phyloP scores from a whole-genome alignment of 2,888 invertebrate genomes.

The Sepioteuthis lessoniana region DNA sequence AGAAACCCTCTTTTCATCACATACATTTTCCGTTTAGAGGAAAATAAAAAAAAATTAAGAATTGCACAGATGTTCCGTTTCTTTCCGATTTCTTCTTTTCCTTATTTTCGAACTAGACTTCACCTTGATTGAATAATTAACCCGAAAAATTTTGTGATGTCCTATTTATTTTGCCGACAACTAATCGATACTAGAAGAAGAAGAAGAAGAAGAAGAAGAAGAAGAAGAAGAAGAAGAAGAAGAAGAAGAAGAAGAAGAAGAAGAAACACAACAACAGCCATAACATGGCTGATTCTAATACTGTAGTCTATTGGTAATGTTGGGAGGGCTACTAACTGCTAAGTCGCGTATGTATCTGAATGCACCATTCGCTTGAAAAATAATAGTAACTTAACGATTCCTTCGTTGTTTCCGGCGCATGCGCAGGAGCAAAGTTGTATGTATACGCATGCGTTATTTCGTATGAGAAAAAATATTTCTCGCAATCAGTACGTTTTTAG shows the following conservation, averaged over 20 bases:
- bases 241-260: background rate
- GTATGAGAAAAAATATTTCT: background rate
- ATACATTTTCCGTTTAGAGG: too few species aligned
- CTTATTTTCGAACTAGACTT: background rate
- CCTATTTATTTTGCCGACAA: background rate
- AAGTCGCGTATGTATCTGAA: background rate
- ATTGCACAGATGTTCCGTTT: background rate
- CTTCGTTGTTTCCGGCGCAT: background rate
- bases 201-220: background rate
- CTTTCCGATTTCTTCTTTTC: background rate
- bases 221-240: too few species aligned
- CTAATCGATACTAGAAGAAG: background rate
- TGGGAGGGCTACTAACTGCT: background rate
- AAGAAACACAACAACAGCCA: too few species aligned
- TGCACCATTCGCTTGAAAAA: background rate
- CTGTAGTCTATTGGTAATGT: background rate
- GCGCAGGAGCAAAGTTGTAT: background rate
- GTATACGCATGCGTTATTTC: background rate
- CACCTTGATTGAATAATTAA: background rate
- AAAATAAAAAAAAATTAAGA: too few species aligned
- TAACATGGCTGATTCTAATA: too few species aligned
- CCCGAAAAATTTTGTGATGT: background rate
- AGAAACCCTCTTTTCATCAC: too few species aligned
- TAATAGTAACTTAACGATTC: background rate
- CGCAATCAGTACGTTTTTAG: too few species aligned